These are phyloP conservation scores for Hirundo rustica DNA, from an alignment of 2,797 vertebrate species.

Conservation along the genomic window DNA sequence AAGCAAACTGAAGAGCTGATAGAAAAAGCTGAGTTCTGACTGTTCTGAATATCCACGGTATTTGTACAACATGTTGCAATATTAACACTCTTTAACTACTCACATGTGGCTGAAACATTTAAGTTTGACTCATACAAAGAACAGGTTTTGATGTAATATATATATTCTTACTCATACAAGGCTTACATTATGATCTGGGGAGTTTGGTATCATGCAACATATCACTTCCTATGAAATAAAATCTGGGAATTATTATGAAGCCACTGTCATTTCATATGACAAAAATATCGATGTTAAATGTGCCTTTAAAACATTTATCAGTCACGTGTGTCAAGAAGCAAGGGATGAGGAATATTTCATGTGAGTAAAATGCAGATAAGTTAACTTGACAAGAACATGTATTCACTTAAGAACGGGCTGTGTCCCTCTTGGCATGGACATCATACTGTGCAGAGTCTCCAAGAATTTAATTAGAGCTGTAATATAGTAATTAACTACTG, in stretches of 20 bases:
- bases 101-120: not conserved
- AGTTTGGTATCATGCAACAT: not conserved
- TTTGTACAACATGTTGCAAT: not conserved
- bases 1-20: conserved; percentile 10
- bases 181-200: not conserved
- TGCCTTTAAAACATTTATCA: conserved; percentile 62
- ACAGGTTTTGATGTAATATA: not conserved
- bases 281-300: conserved; percentile 44
- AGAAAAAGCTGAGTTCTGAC: not conserved
- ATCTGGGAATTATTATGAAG: conserved; percentile 19
- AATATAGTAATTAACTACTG: conserved; percentile 41
- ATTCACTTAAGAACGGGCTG: conserved; percentile 48
- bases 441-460: conserved; percentile 28
- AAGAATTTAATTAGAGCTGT: conserved; percentile 61
- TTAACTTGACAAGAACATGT: conserved; percentile 52
- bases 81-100: conserved; percentile 15
- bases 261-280: conserved; percentile 36
- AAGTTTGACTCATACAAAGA: not conserved
- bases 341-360: conserved; percentile 46
- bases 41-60: not conserved
- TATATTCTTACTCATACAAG: not conserved
- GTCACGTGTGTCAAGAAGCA: conserved; percentile 40
- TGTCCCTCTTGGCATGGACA: conserved; percentile 51
- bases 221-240: conserved; percentile 45
- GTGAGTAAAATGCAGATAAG: conserved; percentile 28